These are phyloP conservation scores for Triplophysa bombifrons DNA, from an alignment of 2,797 vertebrate genomes.

Conservation along the genomic window DNA sequence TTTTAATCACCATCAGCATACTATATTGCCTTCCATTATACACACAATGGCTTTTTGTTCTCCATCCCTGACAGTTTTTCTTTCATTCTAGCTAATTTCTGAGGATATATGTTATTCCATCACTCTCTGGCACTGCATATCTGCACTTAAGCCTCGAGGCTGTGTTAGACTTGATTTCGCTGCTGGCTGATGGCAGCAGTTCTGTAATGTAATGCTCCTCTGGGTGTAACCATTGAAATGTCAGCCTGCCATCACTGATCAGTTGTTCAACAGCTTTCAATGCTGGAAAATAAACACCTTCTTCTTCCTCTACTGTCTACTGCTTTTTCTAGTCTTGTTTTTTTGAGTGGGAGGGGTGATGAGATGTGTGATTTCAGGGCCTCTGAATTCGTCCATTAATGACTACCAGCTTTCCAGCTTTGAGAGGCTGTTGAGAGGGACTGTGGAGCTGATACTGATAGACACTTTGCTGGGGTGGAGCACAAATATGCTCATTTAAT, in stretches of 20 bases:
- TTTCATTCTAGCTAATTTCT: slow-evolving; percentile 38
- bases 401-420: slow-evolving; percentile 57
- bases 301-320: slow-evolving; percentile 41
- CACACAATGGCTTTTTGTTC: slow-evolving; percentile 54
- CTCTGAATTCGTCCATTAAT: slow-evolving; percentile 62
- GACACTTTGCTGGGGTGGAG: neutral
- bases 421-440: slow-evolving; percentile 43
- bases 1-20: slow-evolving; percentile 37
- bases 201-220: slow-evolving; percentile 53
- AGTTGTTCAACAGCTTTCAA: slow-evolving; percentile 53
- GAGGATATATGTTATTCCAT: slow-evolving; percentile 56
- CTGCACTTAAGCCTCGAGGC: slow-evolving; percentile 40
- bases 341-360: slow-evolving; percentile 48
- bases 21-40: slow-evolving; percentile 23
- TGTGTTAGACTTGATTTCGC: slow-evolving; percentile 43
- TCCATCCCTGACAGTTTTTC: slow-evolving; percentile 18
- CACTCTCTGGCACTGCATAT: slow-evolving; percentile 42
- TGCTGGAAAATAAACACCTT: slow-evolving; percentile 57
- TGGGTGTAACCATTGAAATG: slow-evolving; percentile 56
- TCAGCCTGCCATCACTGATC: slow-evolving; percentile 52
- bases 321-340: slow-evolving; percentile 23
- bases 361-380: slow-evolving; percentile 62
- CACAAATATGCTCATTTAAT: neutral
- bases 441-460: slow-evolving; percentile 16
- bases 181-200: slow-evolving; percentile 50